phyloP scores from a whole-genome alignment of 2,797 vertebrate genomes.

The Crocidura indochinensis region DNA sequence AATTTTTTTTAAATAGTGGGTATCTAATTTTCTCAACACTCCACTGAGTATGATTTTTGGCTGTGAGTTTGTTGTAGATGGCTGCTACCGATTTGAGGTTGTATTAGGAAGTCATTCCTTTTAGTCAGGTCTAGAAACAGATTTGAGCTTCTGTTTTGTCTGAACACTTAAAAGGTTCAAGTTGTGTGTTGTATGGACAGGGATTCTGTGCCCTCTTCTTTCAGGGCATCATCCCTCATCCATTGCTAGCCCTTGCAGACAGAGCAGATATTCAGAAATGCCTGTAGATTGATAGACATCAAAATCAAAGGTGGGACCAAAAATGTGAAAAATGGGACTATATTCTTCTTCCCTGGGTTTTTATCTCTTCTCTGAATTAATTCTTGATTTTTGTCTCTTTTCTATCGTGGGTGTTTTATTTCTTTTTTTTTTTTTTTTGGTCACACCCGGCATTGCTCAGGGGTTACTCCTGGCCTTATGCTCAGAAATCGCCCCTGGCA shows the following conservation, averaged over 20 bases:
- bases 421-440: no score
- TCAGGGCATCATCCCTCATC: neutral
- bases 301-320: neutral
- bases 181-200: neutral
- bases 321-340: conserved; percentile 2
- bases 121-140: neutral
- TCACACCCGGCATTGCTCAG: no score
- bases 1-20: no score
- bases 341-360: conserved; percentile 4
- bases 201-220: neutral
- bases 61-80: no score
- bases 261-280: neutral
- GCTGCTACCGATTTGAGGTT: no score
- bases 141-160: conserved; percentile 6
- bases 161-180: neutral
- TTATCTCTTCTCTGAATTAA: conserved; percentile 10
- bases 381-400: neutral
- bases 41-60: no score
- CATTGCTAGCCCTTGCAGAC: neutral
- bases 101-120: neutral
- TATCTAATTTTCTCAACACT: no score
- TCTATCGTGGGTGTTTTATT: neutral
- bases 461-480: no score
- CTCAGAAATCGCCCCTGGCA: no score
- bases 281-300: neutral